phyloP scores from a whole-genome alignment of 2,888 invertebrate species.

The Stegophylla sp. region DNA sequence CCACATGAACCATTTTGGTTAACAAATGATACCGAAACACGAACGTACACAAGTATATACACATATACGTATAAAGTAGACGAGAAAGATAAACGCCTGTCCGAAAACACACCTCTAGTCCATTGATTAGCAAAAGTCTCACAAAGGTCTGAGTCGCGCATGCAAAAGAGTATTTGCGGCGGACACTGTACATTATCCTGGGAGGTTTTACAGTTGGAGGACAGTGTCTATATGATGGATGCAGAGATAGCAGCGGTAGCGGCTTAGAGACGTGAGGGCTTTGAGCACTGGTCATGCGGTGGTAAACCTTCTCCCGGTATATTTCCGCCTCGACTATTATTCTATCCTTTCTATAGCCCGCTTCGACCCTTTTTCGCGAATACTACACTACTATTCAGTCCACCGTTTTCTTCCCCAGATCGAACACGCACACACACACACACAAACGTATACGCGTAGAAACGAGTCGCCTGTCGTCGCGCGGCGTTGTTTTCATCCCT shows the following conservation, averaged over 20 bases:
- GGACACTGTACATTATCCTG: background rate
- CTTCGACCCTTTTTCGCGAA: conserved; percentile 2
- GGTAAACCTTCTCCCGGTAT: background rate
- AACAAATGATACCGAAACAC: too few relatives aligned
- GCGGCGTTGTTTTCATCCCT: conserved; percentile 21
- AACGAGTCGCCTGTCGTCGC: background rate
- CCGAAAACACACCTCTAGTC: background rate
- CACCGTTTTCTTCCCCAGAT: background rate
- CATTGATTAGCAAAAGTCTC: background rate
- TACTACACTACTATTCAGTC: background rate
- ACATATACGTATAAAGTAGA: background rate
- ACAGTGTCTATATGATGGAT: conserved; percentile 11
- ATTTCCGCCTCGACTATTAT: conserved; percentile 6
- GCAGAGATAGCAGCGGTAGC: conserved; percentile 11
- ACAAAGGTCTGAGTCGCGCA: background rate
- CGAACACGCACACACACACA: background rate
- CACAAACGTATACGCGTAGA: too few relatives aligned
- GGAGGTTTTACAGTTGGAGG: background rate
- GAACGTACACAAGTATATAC: background rate
- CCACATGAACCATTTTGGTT: too few relatives aligned
- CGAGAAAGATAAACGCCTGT: too few relatives aligned
- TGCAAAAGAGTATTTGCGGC: background rate
- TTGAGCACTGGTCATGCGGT: conserved; percentile 31
- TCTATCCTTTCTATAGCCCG: background rate
- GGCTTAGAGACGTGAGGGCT: background rate